Percentiles rank a stretch among this genome's conserved stretches.
phyloP scores from a whole-genome alignment of 2,113 vertebrate species.

The Pogona vitticeps region DNA sequence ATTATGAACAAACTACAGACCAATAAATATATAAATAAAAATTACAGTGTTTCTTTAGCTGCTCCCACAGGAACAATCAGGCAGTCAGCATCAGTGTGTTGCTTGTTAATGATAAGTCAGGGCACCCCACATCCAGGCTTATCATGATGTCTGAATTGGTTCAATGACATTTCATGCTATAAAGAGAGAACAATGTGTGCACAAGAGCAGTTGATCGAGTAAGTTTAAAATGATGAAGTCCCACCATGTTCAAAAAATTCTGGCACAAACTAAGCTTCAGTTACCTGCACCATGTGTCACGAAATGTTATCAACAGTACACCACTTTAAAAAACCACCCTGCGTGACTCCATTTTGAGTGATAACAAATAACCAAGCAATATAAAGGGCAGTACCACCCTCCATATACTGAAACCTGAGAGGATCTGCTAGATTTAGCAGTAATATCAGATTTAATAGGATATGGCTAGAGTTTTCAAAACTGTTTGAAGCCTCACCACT shows the following conservation, averaged over 20 bases:
- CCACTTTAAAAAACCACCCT: neutral
- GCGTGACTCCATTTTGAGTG: neutral
- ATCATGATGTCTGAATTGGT: too few species aligned
- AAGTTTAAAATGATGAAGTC: neutral
- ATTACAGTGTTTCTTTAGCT: too few species aligned
- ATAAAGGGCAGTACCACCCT: neutral
- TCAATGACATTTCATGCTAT: neutral
- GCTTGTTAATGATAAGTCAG: too few species aligned
- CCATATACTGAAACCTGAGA: neutral
- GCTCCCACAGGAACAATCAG: too few species aligned
- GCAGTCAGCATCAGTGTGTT: too few species aligned
- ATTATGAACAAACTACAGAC: too few species aligned
- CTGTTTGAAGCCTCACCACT: neutral
- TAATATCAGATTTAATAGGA: neutral
- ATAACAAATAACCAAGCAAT: slow-evolving; percentile 3
- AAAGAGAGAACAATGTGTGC: neutral
- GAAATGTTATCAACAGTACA: neutral
- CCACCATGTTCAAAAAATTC: neutral
- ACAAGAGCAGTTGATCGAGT: neutral
- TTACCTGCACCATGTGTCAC: neutral
- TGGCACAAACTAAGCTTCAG: neutral
- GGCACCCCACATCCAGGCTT: neutral
- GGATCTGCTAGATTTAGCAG: neutral
- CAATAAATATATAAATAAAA: too few species aligned
- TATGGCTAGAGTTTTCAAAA: neutral